phyloP scores from a whole-genome alignment of 1,140 invertebrate genomes.

The Eriocheir sinensis region DNA sequence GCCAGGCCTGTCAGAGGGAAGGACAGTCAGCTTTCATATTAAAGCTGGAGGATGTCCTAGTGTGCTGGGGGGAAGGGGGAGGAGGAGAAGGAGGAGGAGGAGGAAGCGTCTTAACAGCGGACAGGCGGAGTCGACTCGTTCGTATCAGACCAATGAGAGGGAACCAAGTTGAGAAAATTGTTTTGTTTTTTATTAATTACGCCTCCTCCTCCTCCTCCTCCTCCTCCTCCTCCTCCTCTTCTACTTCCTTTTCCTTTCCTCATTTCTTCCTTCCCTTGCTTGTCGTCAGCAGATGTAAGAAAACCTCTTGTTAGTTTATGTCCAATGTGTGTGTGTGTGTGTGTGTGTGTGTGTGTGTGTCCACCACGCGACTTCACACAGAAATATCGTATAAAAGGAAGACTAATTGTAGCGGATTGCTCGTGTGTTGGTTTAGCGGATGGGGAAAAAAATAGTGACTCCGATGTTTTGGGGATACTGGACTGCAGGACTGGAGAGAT shows the following conservation, averaged over 20 bases:
- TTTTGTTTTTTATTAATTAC: neutral
- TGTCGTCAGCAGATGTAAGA: no score
- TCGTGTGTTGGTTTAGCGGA: no score
- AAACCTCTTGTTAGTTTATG: no score
- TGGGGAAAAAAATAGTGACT: no score
- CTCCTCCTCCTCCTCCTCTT: neutral
- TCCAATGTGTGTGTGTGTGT: no score
- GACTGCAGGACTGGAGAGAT: no score
- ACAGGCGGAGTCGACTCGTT: neutral
- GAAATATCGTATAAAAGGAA: neutral
- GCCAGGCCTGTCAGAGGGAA: neutral
- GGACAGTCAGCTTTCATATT: neutral
- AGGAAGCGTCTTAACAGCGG: neutral
- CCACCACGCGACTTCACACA: neutral
- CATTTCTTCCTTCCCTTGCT: neutral
- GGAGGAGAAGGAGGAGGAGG: constrained; percentile 7
- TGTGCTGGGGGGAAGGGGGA: neutral
- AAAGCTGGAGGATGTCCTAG: neutral
- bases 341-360: neutral
- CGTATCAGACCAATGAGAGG: neutral
- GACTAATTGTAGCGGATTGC: no score
- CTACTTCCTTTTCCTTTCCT: neutral
- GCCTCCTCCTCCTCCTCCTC: neutral
- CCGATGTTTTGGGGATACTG: no score
- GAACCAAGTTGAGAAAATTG: neutral